Evolutionary conservation across 2,888 invertebrate species (phyloP), one percentile per base, ranked within the genome.

Genomic region (Agrotis exclamationis): DNA sequence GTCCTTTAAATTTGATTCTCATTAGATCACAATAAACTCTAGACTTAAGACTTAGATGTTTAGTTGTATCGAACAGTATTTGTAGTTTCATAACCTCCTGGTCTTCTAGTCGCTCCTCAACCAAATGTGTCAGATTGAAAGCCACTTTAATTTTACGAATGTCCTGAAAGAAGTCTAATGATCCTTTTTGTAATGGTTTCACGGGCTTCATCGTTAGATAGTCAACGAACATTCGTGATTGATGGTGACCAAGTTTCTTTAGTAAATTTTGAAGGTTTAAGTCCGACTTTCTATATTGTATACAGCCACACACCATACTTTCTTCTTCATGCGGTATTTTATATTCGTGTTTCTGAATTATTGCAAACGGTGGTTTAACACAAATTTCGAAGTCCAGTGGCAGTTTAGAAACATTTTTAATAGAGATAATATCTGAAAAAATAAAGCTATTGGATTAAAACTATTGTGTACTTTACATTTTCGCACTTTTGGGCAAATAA

Each of bases 341-440:
- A 74, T 96, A 96, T 2, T 94, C 90, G 45, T 86, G 87, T 83
- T 93, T 95, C 70, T 95, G 92, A 77, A 96, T 89, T 50, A 96
- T 89, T 22, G 92, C 91, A 86, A 97, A 97, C 0, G 97, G 97
- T 57, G 93, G 90, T 74, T 94, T 95, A 1, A 96, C 89, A 68
- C 84, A 91, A 39, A 97, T 88, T 57, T 94, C 95, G 24, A 96
- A 90, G 72, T 95, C 93, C 60, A 97, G 85, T 57, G 95, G 93
- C 39, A 97, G 84, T 74, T 92, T 95, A 0, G 97, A 96, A 53
- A 96, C 92, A 88, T 97, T 97, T 76, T 93, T 96, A 65, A 97
- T 94, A 0, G 92, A 90, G 0, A 97, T 70, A 47, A 96, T 93
- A 87, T 97, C 97, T 97, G 90, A 7, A 75, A 93, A 91, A 75